phyloP scores from a whole-genome alignment of 2,113 vertebrate genomes.

The Chaenogobius annularis region DNA sequence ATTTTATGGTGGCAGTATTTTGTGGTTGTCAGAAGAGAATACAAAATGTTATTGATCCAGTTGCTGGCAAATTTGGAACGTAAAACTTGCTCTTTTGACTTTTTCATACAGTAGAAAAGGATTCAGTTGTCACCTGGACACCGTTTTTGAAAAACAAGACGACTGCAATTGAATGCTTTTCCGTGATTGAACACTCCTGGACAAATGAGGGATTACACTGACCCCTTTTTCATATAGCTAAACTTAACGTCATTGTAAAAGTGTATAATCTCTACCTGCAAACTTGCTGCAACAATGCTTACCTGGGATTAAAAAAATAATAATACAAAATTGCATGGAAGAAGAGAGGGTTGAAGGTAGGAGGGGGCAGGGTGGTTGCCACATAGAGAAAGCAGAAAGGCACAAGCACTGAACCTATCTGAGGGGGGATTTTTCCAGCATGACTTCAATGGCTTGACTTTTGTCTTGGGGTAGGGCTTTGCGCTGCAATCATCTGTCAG shows the following conservation, averaged over 20 bases:
- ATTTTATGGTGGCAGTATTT: neutral
- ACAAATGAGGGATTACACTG: no score
- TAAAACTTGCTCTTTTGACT: constrained; percentile 23
- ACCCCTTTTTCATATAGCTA: neutral
- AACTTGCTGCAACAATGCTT: constrained; percentile 38
- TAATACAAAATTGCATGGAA: constrained; percentile 35
- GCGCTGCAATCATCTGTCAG: constrained; percentile 67
- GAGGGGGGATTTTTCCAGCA: constrained; percentile 43
- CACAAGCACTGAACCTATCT: constrained; percentile 50
- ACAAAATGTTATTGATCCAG: neutral
- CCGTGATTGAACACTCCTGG: no score
- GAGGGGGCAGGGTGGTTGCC: constrained; percentile 11
- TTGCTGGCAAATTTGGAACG: neutral
- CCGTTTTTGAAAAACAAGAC: no score
- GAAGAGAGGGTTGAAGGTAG: neutral
- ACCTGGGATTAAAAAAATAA: constrained; percentile 68
- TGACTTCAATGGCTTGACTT: constrained; percentile 69
- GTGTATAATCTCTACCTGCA: constrained; percentile 26
- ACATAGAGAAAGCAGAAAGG: constrained; percentile 41
- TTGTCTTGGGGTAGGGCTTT: constrained; percentile 55
- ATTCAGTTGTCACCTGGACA: no score
- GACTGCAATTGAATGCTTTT: no score
- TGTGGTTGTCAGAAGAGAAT: constrained; percentile 9
- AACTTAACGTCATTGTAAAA: constrained; percentile 21
- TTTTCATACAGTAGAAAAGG: neutral